Evolutionary conservation across 2,113 vertebrate species (phyloP), one percentile per base, ranked within the genome.

Genomic region (Ceyx cyanopectus): DNA sequence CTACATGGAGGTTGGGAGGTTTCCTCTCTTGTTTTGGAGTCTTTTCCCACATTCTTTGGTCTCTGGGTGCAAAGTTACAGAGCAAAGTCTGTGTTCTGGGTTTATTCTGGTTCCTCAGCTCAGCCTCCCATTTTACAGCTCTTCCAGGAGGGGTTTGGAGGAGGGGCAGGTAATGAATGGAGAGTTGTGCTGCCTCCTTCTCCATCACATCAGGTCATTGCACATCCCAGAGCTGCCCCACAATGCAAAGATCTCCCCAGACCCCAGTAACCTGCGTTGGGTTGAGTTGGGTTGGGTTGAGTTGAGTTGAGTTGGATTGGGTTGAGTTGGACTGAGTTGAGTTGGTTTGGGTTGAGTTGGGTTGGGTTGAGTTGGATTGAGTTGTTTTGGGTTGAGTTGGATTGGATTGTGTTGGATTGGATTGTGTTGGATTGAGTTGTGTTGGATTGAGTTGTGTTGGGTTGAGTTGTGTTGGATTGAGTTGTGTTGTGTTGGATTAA

Each of bases 31-130:
- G n/a, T 8, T 63, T 63, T 60, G 83, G 43, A 58, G 69, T 30
- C 18, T 86, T 67, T 62, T 10, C 46, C 37, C 7, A 0, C 12
- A 16, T 9, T 23, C 9, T 9, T 27, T 24, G 72, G 6, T 23
- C n/a, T 56, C 19, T 56, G 3, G 0, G 1, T n/a, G 30, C 56
- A 43, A 40, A 80, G 72, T 30, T 30, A 1, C 0, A 17, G 72
- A 14, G 32, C 34, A 29, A 3, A 29, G 26, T 9, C 34, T 46
- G 46, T 0, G 0, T 51, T 22, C 1, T 0, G 6, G 40, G 66
- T 32, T 65, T 46, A 4, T 7, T 54, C 48, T 23, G 50, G 74
- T 9, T 77, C 12, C 29, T 69, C 14, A n/a, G 41, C 50, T 56
- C 10, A 41, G 46, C 54, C 23, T 68, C 32, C 5, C 4, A 30